Base-by-base conservation (phyloP, 2,888 invertebrate genomes). In the Torymus tubicola region DNA sequence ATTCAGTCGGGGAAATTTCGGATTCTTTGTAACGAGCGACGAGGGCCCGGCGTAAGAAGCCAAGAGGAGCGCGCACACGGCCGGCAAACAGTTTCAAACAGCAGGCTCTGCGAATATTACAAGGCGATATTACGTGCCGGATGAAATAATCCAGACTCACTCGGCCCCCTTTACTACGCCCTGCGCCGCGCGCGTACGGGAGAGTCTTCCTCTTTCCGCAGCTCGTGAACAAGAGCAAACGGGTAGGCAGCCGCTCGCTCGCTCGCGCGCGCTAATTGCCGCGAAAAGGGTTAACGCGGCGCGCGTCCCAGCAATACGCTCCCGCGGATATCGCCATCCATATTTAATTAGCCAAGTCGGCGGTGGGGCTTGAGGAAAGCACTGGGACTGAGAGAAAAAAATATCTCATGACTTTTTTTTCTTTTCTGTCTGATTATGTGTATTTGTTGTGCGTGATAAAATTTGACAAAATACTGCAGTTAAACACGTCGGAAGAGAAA, bases 101-200 rank as follows among this genome's bases (percentile, higher is more conserved):
- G 86, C 89, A 87, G 89, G 88, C 87, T 63, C 12, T 85, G 87
- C 88, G 88, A 88, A 88, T 88, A 88, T 89, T 88, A 89, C 88
- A 89, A 87, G 86, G 84, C 87, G 87, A 88, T 89, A 89, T 89
- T 89, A 89, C 87, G 85, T 83, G 85, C 85, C 85, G 87, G 87
- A 88, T 88, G 87, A 89, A 89, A 89, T 89, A 89, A 89, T 89
- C 89, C 89, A 85, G 74, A 74, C 73, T 21, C 11, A 31, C n/a
- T 13, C 14, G 8, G 31, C 16, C 58, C 24, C 21, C 16, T 58
- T 52, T 52, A 18, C 13, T 63, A 8, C 18, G 8, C 63, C n/a
- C n/a, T n/a, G 8, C 31, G 2, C 31, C 8, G 31, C 31, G 31
- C 31, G 31, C 31, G 31, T 31, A 2, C 31, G 5, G 14, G 52